Percentiles rank a stretch among this genome's conserved stretches.
Conservation (phyloP, 2,797 vertebrate species). For the Phoebastria nigripes region DNA sequence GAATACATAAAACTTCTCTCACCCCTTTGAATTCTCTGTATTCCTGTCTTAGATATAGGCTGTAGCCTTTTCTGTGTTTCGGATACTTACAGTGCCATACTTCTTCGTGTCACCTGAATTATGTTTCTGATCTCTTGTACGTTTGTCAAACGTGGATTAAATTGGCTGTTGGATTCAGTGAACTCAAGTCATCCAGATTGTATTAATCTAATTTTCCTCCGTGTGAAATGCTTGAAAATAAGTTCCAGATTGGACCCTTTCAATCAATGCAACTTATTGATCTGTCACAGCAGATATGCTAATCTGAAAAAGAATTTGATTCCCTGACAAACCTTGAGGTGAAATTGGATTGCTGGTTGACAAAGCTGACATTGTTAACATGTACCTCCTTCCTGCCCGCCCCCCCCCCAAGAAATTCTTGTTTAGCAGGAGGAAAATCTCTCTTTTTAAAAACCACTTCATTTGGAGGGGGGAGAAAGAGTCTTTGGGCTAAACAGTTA, state of each 20-base stretch:
- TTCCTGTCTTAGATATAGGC: not conserved
- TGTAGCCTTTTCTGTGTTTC: not conserved
- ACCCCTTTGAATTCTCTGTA: not conserved
- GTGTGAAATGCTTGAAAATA: not conserved
- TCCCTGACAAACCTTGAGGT: slow-evolving; percentile 18
- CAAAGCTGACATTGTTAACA: not conserved
- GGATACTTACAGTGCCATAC: not conserved
- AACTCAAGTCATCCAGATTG: not conserved
- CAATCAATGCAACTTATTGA: slow-evolving; percentile 34
- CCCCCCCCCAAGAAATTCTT: not conserved
- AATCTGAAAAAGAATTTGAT: slow-evolving; percentile 13
- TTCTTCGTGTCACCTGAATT: not conserved
- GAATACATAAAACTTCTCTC: not conserved
- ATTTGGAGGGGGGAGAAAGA: not conserved
- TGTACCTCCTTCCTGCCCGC: not conserved
- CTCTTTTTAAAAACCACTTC: not conserved
- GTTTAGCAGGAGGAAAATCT: not conserved
- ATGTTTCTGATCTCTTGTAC: not conserved
- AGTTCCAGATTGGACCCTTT: not conserved
- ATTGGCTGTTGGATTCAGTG: not conserved
- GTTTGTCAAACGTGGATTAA: not conserved
- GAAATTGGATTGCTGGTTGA: slow-evolving; percentile 29
- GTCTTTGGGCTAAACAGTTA: not conserved
- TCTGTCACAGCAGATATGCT: slow-evolving; percentile 17
- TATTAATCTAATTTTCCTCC: not conserved